Conservation (phyloP, 92 coral and sea anemone genomes). For the Isaurus tuberculatus region DNA sequence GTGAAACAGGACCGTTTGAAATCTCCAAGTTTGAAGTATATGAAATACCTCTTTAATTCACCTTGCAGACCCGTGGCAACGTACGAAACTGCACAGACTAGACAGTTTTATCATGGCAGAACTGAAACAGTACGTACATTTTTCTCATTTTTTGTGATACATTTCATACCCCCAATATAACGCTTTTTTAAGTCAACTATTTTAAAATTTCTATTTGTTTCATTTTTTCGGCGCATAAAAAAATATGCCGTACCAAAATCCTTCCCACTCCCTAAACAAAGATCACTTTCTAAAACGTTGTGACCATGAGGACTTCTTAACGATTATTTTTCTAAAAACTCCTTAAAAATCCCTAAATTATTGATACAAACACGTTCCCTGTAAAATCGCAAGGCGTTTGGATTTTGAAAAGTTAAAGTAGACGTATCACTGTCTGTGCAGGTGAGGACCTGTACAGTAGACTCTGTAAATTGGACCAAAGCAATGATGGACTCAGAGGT, state of each 20-base stretch:
- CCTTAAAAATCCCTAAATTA: neutral
- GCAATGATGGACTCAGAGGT: constrained; percentile 71
- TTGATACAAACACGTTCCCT: neutral
- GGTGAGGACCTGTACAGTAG: constrained; percentile 90
- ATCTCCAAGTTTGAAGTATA: neutral
- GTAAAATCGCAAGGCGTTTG: neutral
- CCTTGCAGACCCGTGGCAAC: constrained; percentile 80
- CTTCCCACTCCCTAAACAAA: too few species aligned
- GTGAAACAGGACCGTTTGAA: too few species aligned
- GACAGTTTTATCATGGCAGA: constrained; percentile 93
- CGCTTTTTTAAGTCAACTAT: neutral
- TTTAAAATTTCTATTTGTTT: neutral
- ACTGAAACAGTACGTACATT: constrained; percentile 84
- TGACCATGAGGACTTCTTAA: too few species aligned
- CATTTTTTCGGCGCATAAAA: too few species aligned
- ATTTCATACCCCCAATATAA: neutral
- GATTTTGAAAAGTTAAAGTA: too few species aligned
- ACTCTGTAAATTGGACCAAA: constrained; percentile 79
- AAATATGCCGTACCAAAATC: too few species aligned
- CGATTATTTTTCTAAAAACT: too few species aligned
- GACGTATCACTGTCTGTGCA: neutral
- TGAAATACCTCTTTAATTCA: neutral
- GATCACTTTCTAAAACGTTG: too few species aligned
- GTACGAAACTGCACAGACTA: constrained; percentile 89
- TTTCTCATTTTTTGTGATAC: neutral